Conservation (phyloP, 2,797 vertebrate species). For the Pseudotriccus pelzelni region DNA sequence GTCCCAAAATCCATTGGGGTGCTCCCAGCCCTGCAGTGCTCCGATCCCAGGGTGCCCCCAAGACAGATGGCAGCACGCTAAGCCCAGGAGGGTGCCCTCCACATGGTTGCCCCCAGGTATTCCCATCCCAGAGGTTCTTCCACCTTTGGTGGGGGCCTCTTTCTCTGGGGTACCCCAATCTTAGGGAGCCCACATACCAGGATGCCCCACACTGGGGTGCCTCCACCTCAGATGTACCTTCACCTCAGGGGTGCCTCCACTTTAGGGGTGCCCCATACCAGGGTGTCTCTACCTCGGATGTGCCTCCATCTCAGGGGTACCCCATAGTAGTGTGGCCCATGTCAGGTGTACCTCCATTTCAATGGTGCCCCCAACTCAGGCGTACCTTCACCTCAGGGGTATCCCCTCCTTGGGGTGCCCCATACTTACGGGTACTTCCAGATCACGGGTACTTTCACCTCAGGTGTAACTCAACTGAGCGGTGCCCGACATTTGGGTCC, state of each 20-base stretch:
- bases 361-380: not conserved
- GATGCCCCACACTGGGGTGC: not conserved
- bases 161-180: not conserved
- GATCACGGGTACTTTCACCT: not conserved
- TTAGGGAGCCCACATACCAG: not conserved
- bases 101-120: not conserved
- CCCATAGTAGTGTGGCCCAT: not conserved
- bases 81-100: fast-evolving
- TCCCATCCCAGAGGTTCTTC: not conserved
- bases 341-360: not conserved
- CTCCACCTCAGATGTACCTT: not conserved
- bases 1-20: not conserved
- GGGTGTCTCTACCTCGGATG: not conserved
- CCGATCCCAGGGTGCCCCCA: not conserved
- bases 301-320: not conserved
- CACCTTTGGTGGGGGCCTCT: not conserved
- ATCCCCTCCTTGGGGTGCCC: not conserved
- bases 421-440: not conserved
- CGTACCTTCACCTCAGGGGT: not conserved
- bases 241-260: not conserved
- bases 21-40: not conserved
- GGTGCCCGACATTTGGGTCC: not conserved
- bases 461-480: not conserved
- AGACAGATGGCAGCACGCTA: not conserved
- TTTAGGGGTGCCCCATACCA: not conserved